Conservation (phyloP, 1,140 invertebrate genomes). For the Drosophila azteca region DNA sequence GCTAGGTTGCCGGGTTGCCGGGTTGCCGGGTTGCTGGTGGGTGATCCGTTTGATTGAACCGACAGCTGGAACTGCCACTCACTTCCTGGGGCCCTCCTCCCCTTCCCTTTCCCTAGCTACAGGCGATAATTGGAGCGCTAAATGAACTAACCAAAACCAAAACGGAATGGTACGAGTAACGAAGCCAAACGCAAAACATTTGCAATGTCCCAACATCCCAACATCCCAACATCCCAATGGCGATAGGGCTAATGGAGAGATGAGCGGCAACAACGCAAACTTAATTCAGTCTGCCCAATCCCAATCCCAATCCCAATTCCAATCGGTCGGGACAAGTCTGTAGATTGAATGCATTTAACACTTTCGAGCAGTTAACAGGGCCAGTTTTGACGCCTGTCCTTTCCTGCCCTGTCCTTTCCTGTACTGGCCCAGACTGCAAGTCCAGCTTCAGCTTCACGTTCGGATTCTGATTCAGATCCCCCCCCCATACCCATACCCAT, state of each 20-base stretch:
- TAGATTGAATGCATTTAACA: conserved; percentile 75
- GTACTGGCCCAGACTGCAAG: too few species aligned
- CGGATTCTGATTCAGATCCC: too few species aligned
- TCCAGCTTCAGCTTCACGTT: too few species aligned
- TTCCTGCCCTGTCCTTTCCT: too few species aligned
- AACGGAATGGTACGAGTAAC: too few species aligned
- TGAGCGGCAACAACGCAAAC: conserved; percentile 3
- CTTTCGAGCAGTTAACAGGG: conserved; percentile 66
- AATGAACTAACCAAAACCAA: conserved; percentile 67
- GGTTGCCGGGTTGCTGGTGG: conserved; percentile 19
- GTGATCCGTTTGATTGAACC: conserved; percentile 63
- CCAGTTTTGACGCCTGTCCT: conserved; percentile 33
- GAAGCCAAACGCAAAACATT: conserved; percentile 3
- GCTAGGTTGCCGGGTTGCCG: too few species aligned
- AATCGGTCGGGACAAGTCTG: conserved; percentile 25
- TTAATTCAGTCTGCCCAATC: conserved; percentile 29
- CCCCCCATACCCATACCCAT: too few species aligned
- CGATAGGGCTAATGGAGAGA: conserved; percentile 37
- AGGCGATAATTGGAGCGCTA: conserved; percentile 73
- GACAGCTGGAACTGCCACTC: conserved; percentile 62
- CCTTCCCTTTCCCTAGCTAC: conserved; percentile 11
- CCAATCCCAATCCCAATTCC: not conserved
- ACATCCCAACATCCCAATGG: too few species aligned
- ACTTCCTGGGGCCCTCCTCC: not conserved
- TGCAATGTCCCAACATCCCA: not conserved